A percentile compares a stretch with the other conserved stretches of the same genome.
Evolutionary conservation across 2,113 vertebrate species (phyloP).

Genomic region (Stictonetta naevosa): DNA sequence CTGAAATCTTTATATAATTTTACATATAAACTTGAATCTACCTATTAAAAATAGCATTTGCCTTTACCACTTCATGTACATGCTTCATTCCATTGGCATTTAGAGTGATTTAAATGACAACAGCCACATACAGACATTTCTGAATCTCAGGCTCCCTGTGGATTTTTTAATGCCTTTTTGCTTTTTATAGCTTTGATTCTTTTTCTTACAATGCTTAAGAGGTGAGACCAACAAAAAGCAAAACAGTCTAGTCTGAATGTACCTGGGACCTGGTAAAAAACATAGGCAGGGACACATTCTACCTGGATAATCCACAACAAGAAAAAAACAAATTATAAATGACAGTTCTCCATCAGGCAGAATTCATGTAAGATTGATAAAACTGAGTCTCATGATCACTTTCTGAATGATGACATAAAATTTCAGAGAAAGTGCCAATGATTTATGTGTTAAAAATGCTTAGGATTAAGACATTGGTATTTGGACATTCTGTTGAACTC

Average conservation of each 20-base stretch:
- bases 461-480: background rate
- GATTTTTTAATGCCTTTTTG: conserved; percentile 1
- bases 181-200: conserved; percentile 7
- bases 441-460: conserved; percentile 1
- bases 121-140: background rate
- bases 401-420: background rate
- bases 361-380: background rate
- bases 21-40: background rate
- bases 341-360: background rate
- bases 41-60: conserved; percentile 17
- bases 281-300: background rate
- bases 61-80: background rate
- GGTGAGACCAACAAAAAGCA: background rate
- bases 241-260: background rate
- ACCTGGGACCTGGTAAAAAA: background rate
- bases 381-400: background rate
- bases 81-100: background rate
- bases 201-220: background rate
- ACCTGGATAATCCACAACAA: background rate
- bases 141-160: background rate
- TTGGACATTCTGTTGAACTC: background rate
- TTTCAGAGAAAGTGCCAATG: background rate
- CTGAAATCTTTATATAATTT: conserved; percentile 24
- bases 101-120: conserved; percentile 9
- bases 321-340: background rate